phyloP scores from a whole-genome alignment of 2,797 vertebrate species.

The Sarcophilus harrisii region DNA sequence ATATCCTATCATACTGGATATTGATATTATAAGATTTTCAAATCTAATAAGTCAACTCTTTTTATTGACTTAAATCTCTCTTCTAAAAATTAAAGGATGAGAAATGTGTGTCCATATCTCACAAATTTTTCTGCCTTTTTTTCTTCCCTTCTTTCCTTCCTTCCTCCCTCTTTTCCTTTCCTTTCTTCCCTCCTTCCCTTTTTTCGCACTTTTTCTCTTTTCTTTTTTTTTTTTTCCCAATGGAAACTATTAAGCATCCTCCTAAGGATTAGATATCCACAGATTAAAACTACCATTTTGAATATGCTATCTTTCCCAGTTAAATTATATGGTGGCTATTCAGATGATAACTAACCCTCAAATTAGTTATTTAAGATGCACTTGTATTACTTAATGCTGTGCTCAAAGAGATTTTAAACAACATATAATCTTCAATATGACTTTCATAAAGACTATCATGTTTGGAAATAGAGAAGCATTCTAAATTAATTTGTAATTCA shows the following conservation, averaged over 20 bases:
- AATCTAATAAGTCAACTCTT: background rate
- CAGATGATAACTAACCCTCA: background rate
- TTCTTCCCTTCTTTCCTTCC: background rate
- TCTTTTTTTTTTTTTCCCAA: background rate
- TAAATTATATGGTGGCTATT: background rate
- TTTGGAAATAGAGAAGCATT: constrained; percentile 23
- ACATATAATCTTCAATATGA: background rate
- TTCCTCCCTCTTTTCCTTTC: too few relatives aligned
- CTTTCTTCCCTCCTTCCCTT: background rate
- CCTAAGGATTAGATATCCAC: background rate
- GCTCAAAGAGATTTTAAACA: constrained; percentile 16
- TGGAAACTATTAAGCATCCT: background rate
- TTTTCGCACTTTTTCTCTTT: background rate
- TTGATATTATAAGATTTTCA: background rate
- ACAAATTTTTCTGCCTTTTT: background rate
- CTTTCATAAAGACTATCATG: background rate
- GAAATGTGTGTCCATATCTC: background rate
- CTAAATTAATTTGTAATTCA: constrained; percentile 37
- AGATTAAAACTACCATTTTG: background rate
- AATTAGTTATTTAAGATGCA: background rate
- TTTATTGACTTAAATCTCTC: background rate
- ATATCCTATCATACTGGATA: background rate
- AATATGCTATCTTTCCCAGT: background rate
- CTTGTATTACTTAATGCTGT: background rate
- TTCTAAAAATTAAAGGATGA: background rate